Percentiles rank a stretch among this genome's conserved stretches.
Evolutionary conservation across 2,797 vertebrate genomes (phyloP).

Genomic region (Ataeniobius toweri): DNA sequence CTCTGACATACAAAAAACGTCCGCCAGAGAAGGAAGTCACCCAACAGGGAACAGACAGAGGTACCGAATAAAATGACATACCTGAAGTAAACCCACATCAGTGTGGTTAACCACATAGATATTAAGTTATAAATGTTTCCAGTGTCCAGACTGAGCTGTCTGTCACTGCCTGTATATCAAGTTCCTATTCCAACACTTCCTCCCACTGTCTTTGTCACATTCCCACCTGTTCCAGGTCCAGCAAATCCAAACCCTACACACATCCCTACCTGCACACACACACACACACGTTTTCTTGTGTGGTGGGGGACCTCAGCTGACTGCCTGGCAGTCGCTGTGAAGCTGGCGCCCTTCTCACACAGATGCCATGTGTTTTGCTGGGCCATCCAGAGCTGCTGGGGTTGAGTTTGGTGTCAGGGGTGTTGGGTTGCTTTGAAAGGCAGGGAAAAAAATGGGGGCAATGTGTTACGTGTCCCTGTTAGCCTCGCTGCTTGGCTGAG

Average conservation of each 20-base stretch:
- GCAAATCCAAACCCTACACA: conserved; percentile 13
- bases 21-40: conserved; percentile 49
- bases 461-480: conserved; percentile 52
- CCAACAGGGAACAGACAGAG: conserved; percentile 48
- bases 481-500: conserved; percentile 32
- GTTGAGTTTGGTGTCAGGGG: conserved; percentile 52
- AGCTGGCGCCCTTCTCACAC: conserved; percentile 65
- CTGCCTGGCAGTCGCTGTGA: conserved; percentile 67
- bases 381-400: conserved; percentile 53
- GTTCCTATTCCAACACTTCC: conserved; percentile 25
- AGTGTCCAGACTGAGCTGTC: conserved; percentile 44
- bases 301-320: conserved; percentile 60
- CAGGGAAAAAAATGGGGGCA: conserved; percentile 49
- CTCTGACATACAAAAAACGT: conserved; percentile 58
- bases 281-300: conserved; percentile 29
- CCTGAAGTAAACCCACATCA: conserved; percentile 19
- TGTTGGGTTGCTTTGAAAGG: conserved; percentile 65
- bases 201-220: conserved; percentile 19
- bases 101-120: conserved; percentile 5
- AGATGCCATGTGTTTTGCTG: conserved; percentile 81
- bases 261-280: conserved; percentile 26
- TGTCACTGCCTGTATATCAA: conserved; percentile 29
- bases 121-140: conserved; percentile 34
- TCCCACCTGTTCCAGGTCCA: conserved; percentile 31
- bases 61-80: conserved; percentile 42